These are phyloP conservation scores for Aphidoletes aphidimyza DNA, from an alignment of 2,888 invertebrate genomes.

Conservation along the genomic window DNA sequence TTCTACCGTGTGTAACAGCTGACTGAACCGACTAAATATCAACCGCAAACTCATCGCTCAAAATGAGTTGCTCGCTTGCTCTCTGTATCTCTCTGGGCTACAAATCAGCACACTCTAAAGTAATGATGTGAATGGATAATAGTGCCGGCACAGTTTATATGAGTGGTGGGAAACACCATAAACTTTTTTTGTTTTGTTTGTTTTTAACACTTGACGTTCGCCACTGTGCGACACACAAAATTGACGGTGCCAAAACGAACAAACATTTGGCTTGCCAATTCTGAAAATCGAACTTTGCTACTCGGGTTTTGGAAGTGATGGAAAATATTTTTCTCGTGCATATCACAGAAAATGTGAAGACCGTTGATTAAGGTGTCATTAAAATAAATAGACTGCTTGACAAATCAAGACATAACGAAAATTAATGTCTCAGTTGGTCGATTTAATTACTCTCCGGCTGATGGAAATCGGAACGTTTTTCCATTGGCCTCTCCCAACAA, in stretches of 20 bases:
- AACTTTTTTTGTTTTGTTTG: background rate
- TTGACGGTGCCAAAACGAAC: background rate
- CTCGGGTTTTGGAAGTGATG: no score
- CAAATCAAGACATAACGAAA: background rate
- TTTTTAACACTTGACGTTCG: background rate
- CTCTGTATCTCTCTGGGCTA: background rate
- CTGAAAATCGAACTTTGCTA: background rate
- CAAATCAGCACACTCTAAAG: background rate
- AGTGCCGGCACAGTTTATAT: conserved; percentile 41
- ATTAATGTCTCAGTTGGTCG: conserved; percentile 37
- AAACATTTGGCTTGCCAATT: background rate
- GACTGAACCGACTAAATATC: conserved; percentile 19
- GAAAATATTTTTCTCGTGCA: no score
- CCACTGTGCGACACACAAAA: conserved; percentile 20
- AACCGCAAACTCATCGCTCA: conserved; percentile 38
- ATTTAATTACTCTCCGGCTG: background rate
- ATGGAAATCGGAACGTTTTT: no score
- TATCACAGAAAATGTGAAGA: no score
- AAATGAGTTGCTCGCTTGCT: background rate
- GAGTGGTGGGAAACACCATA: background rate
- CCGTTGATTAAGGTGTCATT: no score
- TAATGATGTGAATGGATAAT: conserved; percentile 48
- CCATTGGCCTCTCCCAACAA: no score
- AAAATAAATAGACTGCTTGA: no score
- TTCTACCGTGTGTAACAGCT: conserved; percentile 28